Base-by-base conservation (phyloP, 1,140 invertebrate species). In the Panagrolaimus sp. region DNA sequence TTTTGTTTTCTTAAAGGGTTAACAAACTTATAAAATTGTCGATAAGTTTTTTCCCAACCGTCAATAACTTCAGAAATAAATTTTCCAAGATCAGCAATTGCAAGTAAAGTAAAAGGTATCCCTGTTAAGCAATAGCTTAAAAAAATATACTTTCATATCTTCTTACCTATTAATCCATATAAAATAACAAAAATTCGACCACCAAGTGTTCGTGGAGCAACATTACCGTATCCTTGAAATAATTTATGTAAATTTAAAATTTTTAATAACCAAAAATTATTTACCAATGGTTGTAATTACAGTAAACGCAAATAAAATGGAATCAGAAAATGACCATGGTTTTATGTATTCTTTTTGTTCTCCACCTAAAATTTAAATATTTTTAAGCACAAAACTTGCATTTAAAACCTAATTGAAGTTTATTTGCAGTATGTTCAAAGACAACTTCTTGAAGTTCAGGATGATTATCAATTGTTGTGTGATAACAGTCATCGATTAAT, bases 171-270 rank as follows among this genome's bases (percentile, higher is more conserved):
- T 9, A 77, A 52, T 9, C 70, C 75, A 67, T 77, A 77, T 32
- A 79, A 28, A 48, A 77, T 77, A 47, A 77, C 80, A 67, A 77
- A 77, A 14, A 79, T 9, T 28, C 72, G 75, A 7, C 75, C 75
- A 26, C 26, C 64, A 58, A 76, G 73, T 3, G 65, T 77, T 75
- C 65, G 8, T 77, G 65, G 75, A 43, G 75, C 78, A 14, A 77
- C 71, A 48, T 77, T 77, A 14, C 75, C 75, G 44, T 77, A 77
- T 21, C 75, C 73, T 75, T 15, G 7, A 38, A 2, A 32, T 12
- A 10, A 46, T 52, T 71, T 21, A 52, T 15, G 63, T 43, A 43
- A 17, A 3, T 58, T 17, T 24, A 71, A 70, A 69, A 10, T 24
- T 63, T n/a, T 14, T 9, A 6, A 17, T 2, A 38, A 38, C 2